phyloP scores from a whole-genome alignment of 2,888 invertebrate species.

The Schizotus pectinicornis region DNA sequence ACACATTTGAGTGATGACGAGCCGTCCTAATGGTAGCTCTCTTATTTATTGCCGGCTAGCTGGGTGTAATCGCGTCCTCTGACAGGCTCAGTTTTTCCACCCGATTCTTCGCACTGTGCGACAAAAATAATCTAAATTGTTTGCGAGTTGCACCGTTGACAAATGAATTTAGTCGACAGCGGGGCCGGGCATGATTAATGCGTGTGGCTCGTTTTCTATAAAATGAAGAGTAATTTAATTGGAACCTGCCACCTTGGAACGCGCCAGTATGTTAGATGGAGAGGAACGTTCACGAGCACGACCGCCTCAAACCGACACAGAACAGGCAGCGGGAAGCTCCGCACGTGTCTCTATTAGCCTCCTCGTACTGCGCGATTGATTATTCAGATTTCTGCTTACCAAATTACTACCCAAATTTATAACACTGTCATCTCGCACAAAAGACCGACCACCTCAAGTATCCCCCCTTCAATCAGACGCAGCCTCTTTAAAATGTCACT shows the following conservation, averaged over 20 bases:
- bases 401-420: constrained; percentile 25
- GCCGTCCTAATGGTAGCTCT: constrained; percentile 18
- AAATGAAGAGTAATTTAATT: constrained; percentile 47
- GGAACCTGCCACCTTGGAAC: constrained; percentile 42
- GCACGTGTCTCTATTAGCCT: constrained; percentile 31
- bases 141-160: constrained; percentile 47
- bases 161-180: constrained; percentile 46
- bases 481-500: too few species aligned
- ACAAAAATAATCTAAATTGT: constrained; percentile 49
- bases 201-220: constrained; percentile 42
- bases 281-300: constrained; percentile 14
- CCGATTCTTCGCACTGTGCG: constrained; percentile 40
- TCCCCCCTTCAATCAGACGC: too few species aligned
- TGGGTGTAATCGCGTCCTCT: constrained; percentile 29
- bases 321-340: constrained; percentile 11
- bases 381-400: constrained; percentile 31
- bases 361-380: constrained; percentile 25
- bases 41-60: constrained; percentile 31
- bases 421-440: constrained; percentile 16
- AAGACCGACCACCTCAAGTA: too few species aligned
- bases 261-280: constrained; percentile 35
- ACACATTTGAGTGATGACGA: constrained; percentile 26
- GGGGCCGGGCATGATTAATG: constrained; percentile 42
- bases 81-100: constrained; percentile 40
- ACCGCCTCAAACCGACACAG: constrained; percentile 8